Percentiles rank a stretch among this genome's conserved stretches.
Conservation (phyloP, 2,797 vertebrate species). For the Neosilurus hyrtlii region DNA sequence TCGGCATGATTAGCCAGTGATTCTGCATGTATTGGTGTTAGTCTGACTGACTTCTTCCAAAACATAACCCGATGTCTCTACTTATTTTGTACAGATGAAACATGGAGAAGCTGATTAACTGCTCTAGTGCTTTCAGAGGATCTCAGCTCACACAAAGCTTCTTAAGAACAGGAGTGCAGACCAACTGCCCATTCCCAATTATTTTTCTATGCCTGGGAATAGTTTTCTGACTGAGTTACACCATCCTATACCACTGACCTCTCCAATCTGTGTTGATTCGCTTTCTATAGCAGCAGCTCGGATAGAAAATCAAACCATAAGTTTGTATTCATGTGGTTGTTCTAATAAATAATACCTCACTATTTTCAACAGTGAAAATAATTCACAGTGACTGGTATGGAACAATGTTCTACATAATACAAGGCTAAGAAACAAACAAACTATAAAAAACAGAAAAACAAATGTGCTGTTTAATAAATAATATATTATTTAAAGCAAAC, state of each 20-base stretch:
- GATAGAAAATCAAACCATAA: not conserved
- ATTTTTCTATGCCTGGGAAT: constrained; percentile 12
- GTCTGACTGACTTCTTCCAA: constrained; percentile 55
- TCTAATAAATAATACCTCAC: not conserved
- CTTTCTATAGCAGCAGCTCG: not conserved
- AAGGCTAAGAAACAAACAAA: not conserved
- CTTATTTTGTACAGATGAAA: constrained; percentile 59
- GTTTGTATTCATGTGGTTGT: not conserved
- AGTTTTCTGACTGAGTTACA: not conserved
- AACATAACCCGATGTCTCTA: constrained; percentile 65
- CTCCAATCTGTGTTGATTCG: not conserved
- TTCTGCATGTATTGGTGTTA: constrained; percentile 58
- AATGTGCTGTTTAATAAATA: not conserved
- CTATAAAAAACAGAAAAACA: not conserved
- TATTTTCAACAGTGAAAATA: not conserved
- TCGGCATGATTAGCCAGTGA: constrained; percentile 69
- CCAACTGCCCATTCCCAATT: not conserved
- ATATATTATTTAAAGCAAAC: no score
- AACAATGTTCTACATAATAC: not conserved
- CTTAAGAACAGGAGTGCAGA: constrained; percentile 29
- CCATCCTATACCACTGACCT: not conserved
- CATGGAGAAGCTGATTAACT: constrained; percentile 64
- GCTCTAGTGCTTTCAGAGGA: constrained; percentile 56
- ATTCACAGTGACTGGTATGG: not conserved
- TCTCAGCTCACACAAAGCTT: constrained; percentile 38